Percentiles rank a stretch among this genome's conserved stretches.
These are phyloP conservation scores for Pollenia angustigena DNA, from an alignment of 2,888 invertebrate genomes.

Conservation along the genomic window DNA sequence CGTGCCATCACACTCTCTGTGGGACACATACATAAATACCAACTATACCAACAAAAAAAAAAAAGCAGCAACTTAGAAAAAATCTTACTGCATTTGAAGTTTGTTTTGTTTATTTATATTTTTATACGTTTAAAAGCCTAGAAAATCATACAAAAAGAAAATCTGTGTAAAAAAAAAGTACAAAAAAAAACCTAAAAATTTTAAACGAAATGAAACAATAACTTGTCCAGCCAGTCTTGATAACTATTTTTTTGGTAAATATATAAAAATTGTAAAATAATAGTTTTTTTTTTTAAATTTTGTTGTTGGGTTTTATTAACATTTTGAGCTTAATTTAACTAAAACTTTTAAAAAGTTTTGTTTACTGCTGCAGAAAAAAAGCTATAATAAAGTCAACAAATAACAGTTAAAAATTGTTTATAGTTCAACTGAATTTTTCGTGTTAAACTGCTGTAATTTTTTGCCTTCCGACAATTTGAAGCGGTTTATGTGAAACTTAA, in stretches of 20 bases:
- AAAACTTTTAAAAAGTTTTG: constrained; percentile 40
- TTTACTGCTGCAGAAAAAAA: constrained; percentile 42
- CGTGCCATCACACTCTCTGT: constrained; percentile 15
- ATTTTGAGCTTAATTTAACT: constrained; percentile 54
- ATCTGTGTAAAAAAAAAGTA: constrained; percentile 30
- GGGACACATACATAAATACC: constrained; percentile 7
- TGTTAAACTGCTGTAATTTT: not conserved
- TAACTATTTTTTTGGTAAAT: constrained; percentile 35
- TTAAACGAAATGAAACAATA: constrained; percentile 36
- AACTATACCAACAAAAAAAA: not conserved
- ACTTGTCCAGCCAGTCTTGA: constrained; percentile 59
- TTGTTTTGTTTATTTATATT: constrained; percentile 24
- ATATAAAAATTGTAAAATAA: constrained; percentile 23
- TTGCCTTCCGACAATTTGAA: constrained; percentile 16
- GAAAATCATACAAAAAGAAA: constrained; percentile 32
- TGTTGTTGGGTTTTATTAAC: constrained; percentile 23
- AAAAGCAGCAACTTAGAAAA: not conserved
- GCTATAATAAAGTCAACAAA: constrained; percentile 41
- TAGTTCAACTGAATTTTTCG: constrained; percentile 19
- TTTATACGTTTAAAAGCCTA: constrained; percentile 18
- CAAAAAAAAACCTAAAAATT: constrained; percentile 43
- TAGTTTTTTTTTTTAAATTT: constrained; percentile 35
- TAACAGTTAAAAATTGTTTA: constrained; percentile 20
- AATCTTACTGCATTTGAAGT: constrained; percentile 15
- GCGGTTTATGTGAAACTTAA: not conserved